These are phyloP conservation scores for Hirudinaria manillensis DNA, from an alignment of 2,888 invertebrate species.

Conservation along the genomic window DNA sequence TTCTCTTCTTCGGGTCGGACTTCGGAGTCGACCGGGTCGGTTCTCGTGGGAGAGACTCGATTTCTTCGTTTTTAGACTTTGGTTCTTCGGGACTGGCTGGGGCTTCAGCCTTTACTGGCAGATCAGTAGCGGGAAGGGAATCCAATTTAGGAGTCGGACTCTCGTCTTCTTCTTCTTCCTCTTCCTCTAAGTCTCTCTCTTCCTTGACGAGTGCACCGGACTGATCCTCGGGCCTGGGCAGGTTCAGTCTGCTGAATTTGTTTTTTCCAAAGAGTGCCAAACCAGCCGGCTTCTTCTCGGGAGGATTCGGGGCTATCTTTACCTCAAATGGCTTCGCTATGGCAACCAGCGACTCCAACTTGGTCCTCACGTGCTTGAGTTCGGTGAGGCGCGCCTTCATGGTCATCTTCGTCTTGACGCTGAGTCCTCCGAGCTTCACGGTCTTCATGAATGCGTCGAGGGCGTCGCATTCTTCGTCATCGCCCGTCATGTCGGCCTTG, in stretches of 20 bases:
- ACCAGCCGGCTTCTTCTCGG: slow-evolving; percentile 43
- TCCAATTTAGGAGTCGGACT: not conserved
- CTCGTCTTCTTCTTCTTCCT: not conserved
- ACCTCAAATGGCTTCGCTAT: slow-evolving; percentile 57
- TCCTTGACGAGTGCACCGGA: not conserved
- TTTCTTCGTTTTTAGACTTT: not conserved
- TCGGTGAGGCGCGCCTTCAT: slow-evolving; percentile 61
- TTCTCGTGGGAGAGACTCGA: not conserved
- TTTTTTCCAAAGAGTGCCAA: slow-evolving; percentile 38
- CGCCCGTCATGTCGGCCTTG: slow-evolving; percentile 6
- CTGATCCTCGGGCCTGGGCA: not conserved
- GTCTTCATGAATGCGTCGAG: slow-evolving; percentile 74
- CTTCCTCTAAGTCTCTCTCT: slow-evolving; percentile 3
- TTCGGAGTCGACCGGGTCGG: not conserved
- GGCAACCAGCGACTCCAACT: slow-evolving; percentile 67
- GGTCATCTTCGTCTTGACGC: slow-evolving; percentile 53
- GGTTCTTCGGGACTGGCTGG: not conserved
- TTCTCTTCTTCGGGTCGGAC: not conserved
- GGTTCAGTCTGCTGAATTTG: slow-evolving; percentile 17
- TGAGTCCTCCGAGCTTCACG: slow-evolving; percentile 54
- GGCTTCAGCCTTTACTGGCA: not conserved
- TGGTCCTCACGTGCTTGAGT: slow-evolving; percentile 65
- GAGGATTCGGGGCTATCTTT: not conserved
- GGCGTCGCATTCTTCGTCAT: slow-evolving; percentile 61
- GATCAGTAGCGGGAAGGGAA: not conserved